Evolutionary conservation across 2,113 vertebrate species (phyloP).

Genomic region (Sinocyclocheilus maitianheensis): DNA sequence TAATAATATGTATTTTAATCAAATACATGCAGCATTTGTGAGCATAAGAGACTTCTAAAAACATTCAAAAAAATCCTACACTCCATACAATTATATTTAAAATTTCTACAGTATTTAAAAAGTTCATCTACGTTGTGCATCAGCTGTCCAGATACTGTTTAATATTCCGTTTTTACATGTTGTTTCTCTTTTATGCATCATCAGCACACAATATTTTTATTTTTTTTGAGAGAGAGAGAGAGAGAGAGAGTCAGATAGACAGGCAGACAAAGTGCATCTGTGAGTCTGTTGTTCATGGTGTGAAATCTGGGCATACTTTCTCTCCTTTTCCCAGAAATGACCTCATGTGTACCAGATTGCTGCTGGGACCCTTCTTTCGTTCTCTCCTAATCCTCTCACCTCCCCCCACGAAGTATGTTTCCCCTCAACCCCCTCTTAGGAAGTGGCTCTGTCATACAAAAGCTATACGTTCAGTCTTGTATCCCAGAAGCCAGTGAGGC

Average conservation of each 20-base stretch:
- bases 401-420: background rate
- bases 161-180: background rate
- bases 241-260: too few relatives aligned
- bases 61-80: too few relatives aligned
- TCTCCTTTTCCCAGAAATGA: constrained; percentile 33
- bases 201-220: background rate
- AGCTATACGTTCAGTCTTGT: constrained; percentile 36
- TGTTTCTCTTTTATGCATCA: background rate
- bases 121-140: background rate
- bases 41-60: too few relatives aligned
- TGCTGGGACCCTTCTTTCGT: background rate
- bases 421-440: background rate
- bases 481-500: constrained; percentile 33
- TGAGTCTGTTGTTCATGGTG: background rate
- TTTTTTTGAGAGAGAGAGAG: too few relatives aligned
- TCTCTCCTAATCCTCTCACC: constrained; percentile 10
- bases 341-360: constrained; percentile 30
- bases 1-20: too few relatives aligned
- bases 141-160: background rate
- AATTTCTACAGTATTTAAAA: too few relatives aligned
- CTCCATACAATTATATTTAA: too few relatives aligned
- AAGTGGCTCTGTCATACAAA: constrained; percentile 46
- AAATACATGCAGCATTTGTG: too few relatives aligned
- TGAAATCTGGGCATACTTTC: constrained; percentile 18
- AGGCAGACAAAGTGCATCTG: constrained; percentile 16